Conservation (phyloP, 2,113 vertebrate genomes). For the Tichodroma muraria region DNA sequence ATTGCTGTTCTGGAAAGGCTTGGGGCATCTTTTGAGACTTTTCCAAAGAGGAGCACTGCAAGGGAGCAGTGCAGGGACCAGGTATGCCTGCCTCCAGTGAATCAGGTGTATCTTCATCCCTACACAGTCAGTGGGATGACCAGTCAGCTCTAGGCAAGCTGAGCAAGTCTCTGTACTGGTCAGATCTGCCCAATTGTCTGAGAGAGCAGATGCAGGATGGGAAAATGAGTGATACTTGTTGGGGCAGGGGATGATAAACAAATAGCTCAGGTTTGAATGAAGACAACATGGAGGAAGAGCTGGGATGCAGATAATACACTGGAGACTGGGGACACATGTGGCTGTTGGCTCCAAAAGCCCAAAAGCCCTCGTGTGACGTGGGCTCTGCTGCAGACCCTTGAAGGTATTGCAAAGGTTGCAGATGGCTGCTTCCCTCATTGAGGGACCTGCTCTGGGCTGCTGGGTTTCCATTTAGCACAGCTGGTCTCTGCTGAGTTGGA, state of each 20-base stretch:
- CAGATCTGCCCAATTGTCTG: background rate
- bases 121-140: background rate
- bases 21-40: background rate
- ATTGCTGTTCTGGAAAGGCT: background rate
- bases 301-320: background rate
- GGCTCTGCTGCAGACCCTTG: background rate
- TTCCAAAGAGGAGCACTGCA: background rate
- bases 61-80: background rate
- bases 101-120: background rate
- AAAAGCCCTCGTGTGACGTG: background rate
- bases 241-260: background rate
- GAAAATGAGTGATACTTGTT: background rate
- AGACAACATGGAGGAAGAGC: fast-evolving
- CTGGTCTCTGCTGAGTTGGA: background rate
- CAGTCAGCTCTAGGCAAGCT: background rate
- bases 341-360: too few relatives aligned
- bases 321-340: background rate
- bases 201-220: background rate
- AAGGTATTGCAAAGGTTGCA: fast-evolving
- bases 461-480: background rate
- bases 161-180: background rate
- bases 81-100: background rate
- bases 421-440: background rate
- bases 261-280: background rate
- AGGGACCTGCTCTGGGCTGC: background rate